phyloP scores from a whole-genome alignment of 2,113 vertebrate species.

The Leptocoma aspasia region DNA sequence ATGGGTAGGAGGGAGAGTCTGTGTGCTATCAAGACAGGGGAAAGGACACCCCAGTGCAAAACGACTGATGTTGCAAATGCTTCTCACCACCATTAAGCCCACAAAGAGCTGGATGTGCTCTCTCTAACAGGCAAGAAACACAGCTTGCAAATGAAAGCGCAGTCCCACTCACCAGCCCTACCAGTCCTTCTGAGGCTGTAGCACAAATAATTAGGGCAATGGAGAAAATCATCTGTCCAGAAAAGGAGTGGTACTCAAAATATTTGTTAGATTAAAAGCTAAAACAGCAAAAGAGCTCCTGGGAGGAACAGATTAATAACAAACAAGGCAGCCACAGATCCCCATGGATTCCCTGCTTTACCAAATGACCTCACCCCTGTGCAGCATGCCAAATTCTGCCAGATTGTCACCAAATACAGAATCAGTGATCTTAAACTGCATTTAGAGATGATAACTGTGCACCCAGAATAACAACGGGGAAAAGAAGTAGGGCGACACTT shows the following conservation, averaged over 20 bases:
- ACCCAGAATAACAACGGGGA: background rate
- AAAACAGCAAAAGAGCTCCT: background rate
- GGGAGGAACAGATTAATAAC: background rate
- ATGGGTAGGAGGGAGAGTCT: background rate
- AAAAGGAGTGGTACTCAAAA: slow-evolving; percentile 22
- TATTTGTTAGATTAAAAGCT: background rate
- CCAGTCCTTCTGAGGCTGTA: background rate
- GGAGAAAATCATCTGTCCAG: background rate
- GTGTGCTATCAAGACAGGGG: background rate
- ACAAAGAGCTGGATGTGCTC: background rate
- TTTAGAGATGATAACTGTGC: background rate
- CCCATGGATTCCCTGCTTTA: background rate
- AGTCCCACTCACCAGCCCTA: background rate
- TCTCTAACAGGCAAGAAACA: background rate
- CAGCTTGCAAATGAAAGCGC: background rate
- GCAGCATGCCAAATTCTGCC: background rate
- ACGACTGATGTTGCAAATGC: background rate
- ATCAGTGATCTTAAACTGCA: background rate
- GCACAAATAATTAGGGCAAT: background rate
- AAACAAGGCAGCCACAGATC: background rate
- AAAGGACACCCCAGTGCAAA: background rate
- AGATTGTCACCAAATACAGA: slow-evolving; percentile 31
- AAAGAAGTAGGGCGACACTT: background rate
- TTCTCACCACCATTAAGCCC: background rate
- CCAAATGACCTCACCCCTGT: background rate